These are phyloP conservation scores for Villa cingulata DNA, from an alignment of 2,888 invertebrate species.

Conservation along the genomic window DNA sequence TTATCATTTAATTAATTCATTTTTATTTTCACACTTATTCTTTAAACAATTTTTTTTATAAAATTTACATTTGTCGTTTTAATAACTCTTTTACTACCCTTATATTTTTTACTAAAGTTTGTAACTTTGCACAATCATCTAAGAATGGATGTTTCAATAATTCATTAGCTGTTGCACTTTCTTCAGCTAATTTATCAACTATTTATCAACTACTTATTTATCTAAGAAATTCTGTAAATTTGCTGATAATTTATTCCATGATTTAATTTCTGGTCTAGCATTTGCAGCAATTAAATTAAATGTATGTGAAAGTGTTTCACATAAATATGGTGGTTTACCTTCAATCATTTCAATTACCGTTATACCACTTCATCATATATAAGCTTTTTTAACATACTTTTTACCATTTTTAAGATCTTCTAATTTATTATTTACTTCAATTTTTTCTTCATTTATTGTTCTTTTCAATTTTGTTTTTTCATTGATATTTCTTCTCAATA, in stretches of 20 bases:
- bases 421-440: too few species aligned
- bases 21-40: too few species aligned
- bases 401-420: too few species aligned
- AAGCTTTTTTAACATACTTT: conserved; percentile 86
- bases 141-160: conserved; percentile 83
- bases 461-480: too few species aligned
- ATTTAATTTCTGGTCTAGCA: conserved; percentile 80
- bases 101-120: conserved; percentile 75
- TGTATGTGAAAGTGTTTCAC: conserved; percentile 83
- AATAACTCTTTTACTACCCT: conserved; percentile 80
- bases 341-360: conserved; percentile 94
- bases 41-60: background rate
- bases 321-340: conserved; percentile 92
- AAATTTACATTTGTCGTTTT: conserved; percentile 18
- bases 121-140: conserved; percentile 67
- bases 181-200: conserved; percentile 79
- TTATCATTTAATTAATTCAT: too few species aligned
- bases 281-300: conserved; percentile 91
- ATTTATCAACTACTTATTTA: conserved; percentile 78
- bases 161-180: conserved; percentile 74
- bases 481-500: too few species aligned
- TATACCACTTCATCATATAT: conserved; percentile 93
- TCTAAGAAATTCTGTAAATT: conserved; percentile 73
- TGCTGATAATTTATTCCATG: conserved; percentile 64
- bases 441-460: too few species aligned